Conservation (phyloP, 2,797 vertebrate genomes). For the Dicrostonyx torquatus region DNA sequence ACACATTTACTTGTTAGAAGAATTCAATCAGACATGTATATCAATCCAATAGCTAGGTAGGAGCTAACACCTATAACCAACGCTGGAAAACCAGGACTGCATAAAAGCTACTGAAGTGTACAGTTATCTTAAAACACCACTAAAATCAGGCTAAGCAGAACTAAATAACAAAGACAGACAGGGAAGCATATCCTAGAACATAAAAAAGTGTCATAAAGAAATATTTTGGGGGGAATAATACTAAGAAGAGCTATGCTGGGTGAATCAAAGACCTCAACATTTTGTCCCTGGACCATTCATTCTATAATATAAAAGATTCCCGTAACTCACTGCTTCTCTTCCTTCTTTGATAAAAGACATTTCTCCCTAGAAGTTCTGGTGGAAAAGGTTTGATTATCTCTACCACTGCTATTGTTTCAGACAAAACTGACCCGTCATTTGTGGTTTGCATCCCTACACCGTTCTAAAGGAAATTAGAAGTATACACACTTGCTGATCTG, state of each 20-base stretch:
- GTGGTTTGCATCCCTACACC: constrained; percentile 33
- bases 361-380: background rate
- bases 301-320: constrained; percentile 26
- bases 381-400: constrained; percentile 2
- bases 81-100: constrained; percentile 14
- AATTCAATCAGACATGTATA: constrained; percentile 47
- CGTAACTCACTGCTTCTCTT: background rate
- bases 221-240: constrained; percentile 35
- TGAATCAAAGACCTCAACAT: background rate
- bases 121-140: constrained; percentile 44
- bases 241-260: background rate
- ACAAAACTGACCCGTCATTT: constrained; percentile 38
- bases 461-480: background rate
- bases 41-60: background rate
- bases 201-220: constrained; percentile 17
- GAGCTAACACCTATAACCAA: constrained; percentile 7
- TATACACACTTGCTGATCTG: background rate
- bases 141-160: constrained; percentile 28
- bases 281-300: background rate
- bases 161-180: background rate
- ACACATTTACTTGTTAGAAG: constrained; percentile 9
- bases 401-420: constrained; percentile 28
- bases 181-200: constrained; percentile 22
- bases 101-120: constrained; percentile 49
- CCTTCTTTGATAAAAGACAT: constrained; percentile 46